A percentile compares a stretch with the other conserved stretches of the same genome.
Conservation (phyloP, 2,797 vertebrate genomes). For the Halcyon badia region DNA sequence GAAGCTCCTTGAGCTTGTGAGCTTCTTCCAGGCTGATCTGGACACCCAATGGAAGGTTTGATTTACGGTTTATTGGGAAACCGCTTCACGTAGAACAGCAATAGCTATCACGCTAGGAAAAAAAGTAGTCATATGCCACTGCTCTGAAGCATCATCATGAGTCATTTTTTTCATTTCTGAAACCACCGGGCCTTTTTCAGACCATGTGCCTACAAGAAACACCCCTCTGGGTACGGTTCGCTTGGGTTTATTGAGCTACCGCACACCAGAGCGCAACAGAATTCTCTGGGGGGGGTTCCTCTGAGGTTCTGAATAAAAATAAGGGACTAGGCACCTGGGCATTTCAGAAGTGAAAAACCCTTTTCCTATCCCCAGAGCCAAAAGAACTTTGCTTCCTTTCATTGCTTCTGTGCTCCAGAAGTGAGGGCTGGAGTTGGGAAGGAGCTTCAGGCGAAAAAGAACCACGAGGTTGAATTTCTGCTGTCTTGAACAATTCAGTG, state of each 20-base stretch:
- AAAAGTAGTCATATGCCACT: accelerated
- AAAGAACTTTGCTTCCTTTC: background rate
- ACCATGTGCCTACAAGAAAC: accelerated
- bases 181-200: background rate
- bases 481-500: background rate
- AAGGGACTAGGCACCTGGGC: no score
- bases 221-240: accelerated
- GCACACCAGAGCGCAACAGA: accelerated
- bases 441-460: background rate
- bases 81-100: background rate
- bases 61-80: background rate
- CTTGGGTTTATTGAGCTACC: background rate
- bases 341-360: background rate
- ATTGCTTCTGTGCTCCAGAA: background rate
- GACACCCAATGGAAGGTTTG: background rate
- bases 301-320: background rate
- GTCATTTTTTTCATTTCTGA: background rate
- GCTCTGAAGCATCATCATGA: background rate
- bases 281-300: background rate
- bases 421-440: background rate
- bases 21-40: background rate
- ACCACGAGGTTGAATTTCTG: constrained; percentile 1
- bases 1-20: background rate
- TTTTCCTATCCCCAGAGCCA: background rate
- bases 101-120: background rate